Evolutionary conservation across 1,140 invertebrate species (phyloP).

Genomic region (Plodia interpunctella): DNA sequence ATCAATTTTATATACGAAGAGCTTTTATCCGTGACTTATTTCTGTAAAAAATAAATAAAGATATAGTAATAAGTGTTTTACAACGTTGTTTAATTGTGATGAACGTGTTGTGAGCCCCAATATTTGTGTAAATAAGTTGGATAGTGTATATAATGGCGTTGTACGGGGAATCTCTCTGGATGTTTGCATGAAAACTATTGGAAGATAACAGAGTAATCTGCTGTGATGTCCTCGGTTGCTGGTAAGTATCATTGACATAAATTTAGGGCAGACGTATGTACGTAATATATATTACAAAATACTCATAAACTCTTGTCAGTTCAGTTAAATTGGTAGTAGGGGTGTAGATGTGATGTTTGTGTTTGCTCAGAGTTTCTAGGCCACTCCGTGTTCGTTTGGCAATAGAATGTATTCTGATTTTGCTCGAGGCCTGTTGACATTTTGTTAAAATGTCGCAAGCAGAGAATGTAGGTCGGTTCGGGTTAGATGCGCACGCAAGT

Average conservation of each 20-base stretch:
- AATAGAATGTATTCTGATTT: constrained; percentile 31
- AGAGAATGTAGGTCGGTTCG: constrained; percentile 42
- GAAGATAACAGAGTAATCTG: constrained; percentile 21
- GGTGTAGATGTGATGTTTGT: constrained; percentile 3
- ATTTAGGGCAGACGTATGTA: background rate
- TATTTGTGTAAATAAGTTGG: background rate
- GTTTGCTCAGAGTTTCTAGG: constrained; percentile 27
- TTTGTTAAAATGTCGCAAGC: constrained; percentile 53
- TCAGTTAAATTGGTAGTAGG: background rate
- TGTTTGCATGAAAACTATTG: constrained; percentile 51
- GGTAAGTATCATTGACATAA: constrained; percentile 37
- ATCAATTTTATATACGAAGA: constrained; percentile 37
- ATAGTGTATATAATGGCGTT: constrained; percentile 47
- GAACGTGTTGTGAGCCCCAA: constrained; percentile 37
- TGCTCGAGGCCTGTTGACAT: constrained; percentile 55
- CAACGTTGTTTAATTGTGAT: constrained; percentile 31
- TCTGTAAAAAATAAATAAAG: constrained; percentile 35
- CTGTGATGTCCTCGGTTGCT: constrained; percentile 46
- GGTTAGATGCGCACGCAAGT: constrained; percentile 53
- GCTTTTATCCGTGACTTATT: constrained; percentile 51
- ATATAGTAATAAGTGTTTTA: constrained; percentile 30
- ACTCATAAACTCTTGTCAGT: background rate
- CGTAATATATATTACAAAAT: too few species aligned
- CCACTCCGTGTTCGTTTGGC: constrained; percentile 31
- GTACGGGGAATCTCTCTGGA: constrained; percentile 32